Conservation (phyloP, 2,113 vertebrate genomes). For the Neolamprologus devosi region DNA sequence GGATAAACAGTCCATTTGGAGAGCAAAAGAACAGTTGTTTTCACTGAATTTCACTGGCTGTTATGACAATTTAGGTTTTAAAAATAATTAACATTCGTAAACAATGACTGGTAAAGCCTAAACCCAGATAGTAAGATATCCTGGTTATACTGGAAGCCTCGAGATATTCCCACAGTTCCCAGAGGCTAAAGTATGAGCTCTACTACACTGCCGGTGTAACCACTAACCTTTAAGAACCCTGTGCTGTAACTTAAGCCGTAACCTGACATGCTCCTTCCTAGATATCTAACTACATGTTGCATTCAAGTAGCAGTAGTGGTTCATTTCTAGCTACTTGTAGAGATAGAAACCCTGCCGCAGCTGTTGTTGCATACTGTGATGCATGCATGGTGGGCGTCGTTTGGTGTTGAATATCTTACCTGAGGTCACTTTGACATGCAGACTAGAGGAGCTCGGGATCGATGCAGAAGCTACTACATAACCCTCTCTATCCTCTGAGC, state of each 20-base stretch:
- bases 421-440: background rate
- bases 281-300: background rate
- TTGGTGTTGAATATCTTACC: background rate
- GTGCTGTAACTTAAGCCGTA: background rate
- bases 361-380: background rate
- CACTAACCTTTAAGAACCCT: background rate
- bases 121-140: background rate
- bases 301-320: background rate
- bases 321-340: background rate
- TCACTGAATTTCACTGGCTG: background rate
- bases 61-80: background rate
- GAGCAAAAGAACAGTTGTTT: background rate
- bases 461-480: fast-evolving
- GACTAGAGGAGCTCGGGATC: background rate
- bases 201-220: background rate
- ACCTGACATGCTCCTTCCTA: background rate
- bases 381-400: background rate
- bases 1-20: background rate
- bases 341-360: background rate
- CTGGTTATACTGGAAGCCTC: background rate
- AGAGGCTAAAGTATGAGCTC: background rate
- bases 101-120: background rate
- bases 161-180: background rate
- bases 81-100: background rate
- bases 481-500: background rate